phyloP scores from a whole-genome alignment of 2,888 invertebrate species.

The Poecilus cupreus region DNA sequence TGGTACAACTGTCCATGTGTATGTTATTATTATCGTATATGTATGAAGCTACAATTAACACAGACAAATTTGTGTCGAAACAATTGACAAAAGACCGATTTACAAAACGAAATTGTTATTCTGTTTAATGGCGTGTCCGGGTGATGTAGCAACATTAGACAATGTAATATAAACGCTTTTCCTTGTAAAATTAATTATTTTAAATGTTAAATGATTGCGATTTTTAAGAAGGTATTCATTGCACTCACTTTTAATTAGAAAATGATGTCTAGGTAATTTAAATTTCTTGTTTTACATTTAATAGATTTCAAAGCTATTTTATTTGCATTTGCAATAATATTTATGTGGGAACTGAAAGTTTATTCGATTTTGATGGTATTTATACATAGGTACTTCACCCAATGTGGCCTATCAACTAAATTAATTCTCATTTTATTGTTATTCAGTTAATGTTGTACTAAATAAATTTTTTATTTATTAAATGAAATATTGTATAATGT shows the following conservation, averaged over 20 bases:
- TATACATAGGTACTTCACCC: neutral
- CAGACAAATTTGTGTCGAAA: slow-evolving; percentile 55
- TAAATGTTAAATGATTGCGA: neutral
- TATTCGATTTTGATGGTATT: too few relatives aligned
- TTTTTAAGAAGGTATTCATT: neutral
- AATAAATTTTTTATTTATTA: too few relatives aligned
- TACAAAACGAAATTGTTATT: slow-evolving; percentile 56
- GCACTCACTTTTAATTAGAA: slow-evolving; percentile 9
- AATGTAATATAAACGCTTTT: slow-evolving; percentile 43
- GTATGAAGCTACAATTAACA: slow-evolving; percentile 55
- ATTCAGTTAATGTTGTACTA: too few relatives aligned
- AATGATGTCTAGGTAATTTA: slow-evolving; percentile 9
- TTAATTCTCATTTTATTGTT: neutral
- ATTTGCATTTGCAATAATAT: neutral
- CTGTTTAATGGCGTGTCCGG: slow-evolving; percentile 47
- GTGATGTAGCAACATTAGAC: slow-evolving; percentile 3
- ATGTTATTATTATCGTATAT: slow-evolving; percentile 52
- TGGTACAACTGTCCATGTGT: slow-evolving; percentile 21
- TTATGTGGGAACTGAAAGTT: too few relatives aligned
- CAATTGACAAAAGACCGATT: slow-evolving; percentile 57
- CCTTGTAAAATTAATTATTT: slow-evolving; percentile 45
- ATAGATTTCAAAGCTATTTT: neutral
- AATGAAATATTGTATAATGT: too few relatives aligned
- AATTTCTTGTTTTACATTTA: neutral
- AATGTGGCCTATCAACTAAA: neutral